Base-by-base conservation (phyloP, 2,797 vertebrate species). In the Typhlichthys subterraneus region DNA sequence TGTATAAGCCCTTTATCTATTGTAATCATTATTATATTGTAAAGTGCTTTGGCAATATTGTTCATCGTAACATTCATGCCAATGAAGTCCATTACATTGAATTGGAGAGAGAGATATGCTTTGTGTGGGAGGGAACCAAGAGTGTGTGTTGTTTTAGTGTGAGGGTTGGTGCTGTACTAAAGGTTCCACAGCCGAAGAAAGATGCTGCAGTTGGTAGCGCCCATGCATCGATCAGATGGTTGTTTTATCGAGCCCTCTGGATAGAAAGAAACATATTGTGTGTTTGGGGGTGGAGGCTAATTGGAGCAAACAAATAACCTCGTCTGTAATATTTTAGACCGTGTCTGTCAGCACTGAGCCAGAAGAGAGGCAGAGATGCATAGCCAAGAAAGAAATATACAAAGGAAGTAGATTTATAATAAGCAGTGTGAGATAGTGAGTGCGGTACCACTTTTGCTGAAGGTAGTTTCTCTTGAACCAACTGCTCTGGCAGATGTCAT, bases 241-340 rank as follows among this genome's bases (percentile, higher is more conserved):
- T 69, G 55, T 76, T 83, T 79, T 78, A 82, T 75, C 9, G 71
- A 70, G 63, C 53, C 59, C 66, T 84, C 49, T 54, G 73, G 58
- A 70, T 12, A 59, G 68, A 65, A 79, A 82, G 80, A 81, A 72
- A 8, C 8, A 13, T 7, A 54, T 8, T 48, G 46, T n/a, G 46
- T 48, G 10, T 11, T 8, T 48, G 46, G 5, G 11, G 46, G 31
- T 4, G 31, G 3, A 2, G 5, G 5, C 7, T 38, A 38, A 38
- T n/a, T n/a, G 6, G 15, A 50, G 19, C 19, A 23, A 23, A 23
- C 19, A 2, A 23, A 23, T 23, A 23, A 23, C 19, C 19, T 23
- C 19, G 19, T 19, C 19, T 23, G 19, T 3, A 23, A 50, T 50
- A 53, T 17, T 17, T 17, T 17, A 6, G 52, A 12, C 33, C 5